These are phyloP conservation scores for Emydura subglobosa DNA, from an alignment of 2,113 vertebrate genomes.

Conservation along the genomic window DNA sequence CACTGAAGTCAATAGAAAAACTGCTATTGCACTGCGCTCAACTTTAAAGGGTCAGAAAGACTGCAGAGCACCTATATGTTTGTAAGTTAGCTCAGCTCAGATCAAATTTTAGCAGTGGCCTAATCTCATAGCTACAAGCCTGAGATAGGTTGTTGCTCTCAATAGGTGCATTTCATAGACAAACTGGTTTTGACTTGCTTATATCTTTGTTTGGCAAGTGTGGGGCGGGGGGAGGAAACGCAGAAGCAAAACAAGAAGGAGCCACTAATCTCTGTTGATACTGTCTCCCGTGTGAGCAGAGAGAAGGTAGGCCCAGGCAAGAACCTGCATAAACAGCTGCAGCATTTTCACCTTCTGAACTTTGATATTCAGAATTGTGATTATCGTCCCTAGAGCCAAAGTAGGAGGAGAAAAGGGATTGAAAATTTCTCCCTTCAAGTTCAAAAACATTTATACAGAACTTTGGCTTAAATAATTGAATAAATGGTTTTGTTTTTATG, in stretches of 20 bases:
- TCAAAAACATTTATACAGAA: not conserved
- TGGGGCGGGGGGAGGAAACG: fast-evolving
- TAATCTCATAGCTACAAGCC: not conserved
- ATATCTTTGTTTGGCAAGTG: not conserved
- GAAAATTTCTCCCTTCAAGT: not conserved
- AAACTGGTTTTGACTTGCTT: not conserved
- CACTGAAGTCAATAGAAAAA: not conserved
- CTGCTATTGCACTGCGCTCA: not conserved
- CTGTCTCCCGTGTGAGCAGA: fast-evolving
- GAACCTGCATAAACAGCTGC: not conserved
- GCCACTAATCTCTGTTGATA: not conserved
- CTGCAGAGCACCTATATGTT: not conserved
- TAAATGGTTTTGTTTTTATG: not conserved
- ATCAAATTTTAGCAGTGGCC: not conserved
- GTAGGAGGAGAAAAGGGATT: not conserved
- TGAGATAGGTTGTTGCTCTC: fast-evolving
- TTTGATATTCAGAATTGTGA: not conserved
- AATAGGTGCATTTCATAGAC: not conserved
- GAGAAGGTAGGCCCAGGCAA: not conserved
- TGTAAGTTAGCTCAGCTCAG: not conserved
- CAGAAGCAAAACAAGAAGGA: not conserved
- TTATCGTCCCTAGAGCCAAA: not conserved
- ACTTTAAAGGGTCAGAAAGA: not conserved
- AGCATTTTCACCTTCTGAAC: not conserved
- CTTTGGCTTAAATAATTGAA: not conserved